Evolutionary conservation across 1,140 invertebrate species (phyloP), one percentile per base, ranked within the genome.

Genomic region (Meloidogyne exigua): DNA sequence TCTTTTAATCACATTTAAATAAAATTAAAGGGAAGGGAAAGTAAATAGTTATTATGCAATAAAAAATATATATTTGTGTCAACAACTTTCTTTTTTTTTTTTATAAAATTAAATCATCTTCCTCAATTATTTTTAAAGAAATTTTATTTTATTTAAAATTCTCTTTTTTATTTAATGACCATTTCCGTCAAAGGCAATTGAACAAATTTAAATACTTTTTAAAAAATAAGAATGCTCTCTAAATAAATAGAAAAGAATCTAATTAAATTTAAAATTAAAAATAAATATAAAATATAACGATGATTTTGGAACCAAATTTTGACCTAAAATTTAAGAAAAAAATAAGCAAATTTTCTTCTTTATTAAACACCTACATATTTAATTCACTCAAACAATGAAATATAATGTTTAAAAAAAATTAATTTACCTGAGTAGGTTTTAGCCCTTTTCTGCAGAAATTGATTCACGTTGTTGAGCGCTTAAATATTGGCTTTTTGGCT

Each of bases 301-400:
- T 92, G 91, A 84, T 92, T 92, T 85, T 92, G 91, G 84, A 98
- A 98, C 95, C 95, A 98, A 85, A 98, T 98, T 92, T 98, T 99
- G 64, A 99, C 95, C 93, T 98, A 91, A 39, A 91, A 91, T n/a
- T n/a, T n/a, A n/a, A 21, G 5, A 1, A 25, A 75, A 18, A 57
- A 73, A 15, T 18, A 11, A n/a, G 1, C 28, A 70, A 32, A 32
- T 32, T 32, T 32, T 32, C n/a, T 32, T 32, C 7, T 32, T 32
- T 32, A 32, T 3, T 32, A 32, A 32, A 32, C 7, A 32, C 2
- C 7, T n/a, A n/a, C n/a, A n/a, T 3, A 68, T 26, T 72, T 72
- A 25, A 18, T 2, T 72, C n/a, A n/a, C n/a, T n/a, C n/a, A n/a
- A n/a, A n/a, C n/a, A n/a, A n/a, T 21, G 15, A n/a, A 72, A 2